These are phyloP conservation scores for Aurelia aurita DNA, from an alignment of 30 jellyfish, hydroid and myxozoan species.

Conservation along the genomic window DNA sequence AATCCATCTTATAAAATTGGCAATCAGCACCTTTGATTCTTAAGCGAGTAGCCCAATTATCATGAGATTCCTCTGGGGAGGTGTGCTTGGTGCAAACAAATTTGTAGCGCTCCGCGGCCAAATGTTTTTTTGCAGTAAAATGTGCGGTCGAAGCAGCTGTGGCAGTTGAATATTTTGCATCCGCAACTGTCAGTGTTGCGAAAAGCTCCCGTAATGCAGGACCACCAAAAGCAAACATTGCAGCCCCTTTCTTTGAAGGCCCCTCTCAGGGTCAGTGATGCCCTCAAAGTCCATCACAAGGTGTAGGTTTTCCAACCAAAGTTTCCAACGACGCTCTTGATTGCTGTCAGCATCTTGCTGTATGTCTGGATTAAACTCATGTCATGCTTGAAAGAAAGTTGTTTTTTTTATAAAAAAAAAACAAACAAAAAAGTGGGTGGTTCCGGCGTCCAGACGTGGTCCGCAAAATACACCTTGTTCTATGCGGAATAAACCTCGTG, in stretches of 20 bases:
- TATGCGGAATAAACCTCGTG: neutral
- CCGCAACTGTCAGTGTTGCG: too few relatives aligned
- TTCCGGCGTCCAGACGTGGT: neutral
- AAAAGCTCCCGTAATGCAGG: too few relatives aligned
- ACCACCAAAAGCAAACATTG: neutral
- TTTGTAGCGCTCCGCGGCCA: conserved; percentile 28
- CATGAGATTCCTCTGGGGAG: conserved; percentile 30
- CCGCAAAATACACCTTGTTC: conserved; percentile 1
- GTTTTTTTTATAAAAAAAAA: neutral
- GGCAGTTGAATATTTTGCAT: too few relatives aligned
- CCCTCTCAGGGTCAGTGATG: conserved; percentile 1
- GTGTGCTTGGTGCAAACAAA: conserved; percentile 1
- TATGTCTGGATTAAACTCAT: conserved; percentile 20
- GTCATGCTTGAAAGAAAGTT: neutral
- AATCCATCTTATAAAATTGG: conserved; percentile 20
- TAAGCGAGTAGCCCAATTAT: conserved; percentile 13
- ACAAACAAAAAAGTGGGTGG: neutral
- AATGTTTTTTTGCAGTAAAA: conserved; percentile 11
- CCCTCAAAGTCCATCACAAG: conserved; percentile 17
- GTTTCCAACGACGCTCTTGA: conserved; percentile 15
- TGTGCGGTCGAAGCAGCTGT: conserved; percentile 4
- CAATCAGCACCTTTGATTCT: conserved; percentile 1
- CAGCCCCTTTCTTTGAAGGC: neutral
- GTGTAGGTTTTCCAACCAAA: conserved; percentile 8
- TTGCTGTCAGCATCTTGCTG: conserved; percentile 15